Evolutionary conservation across 2,888 invertebrate species (phyloP), one percentile per base, ranked within the genome.

Genomic region (Caenorhabditis sp.): DNA sequence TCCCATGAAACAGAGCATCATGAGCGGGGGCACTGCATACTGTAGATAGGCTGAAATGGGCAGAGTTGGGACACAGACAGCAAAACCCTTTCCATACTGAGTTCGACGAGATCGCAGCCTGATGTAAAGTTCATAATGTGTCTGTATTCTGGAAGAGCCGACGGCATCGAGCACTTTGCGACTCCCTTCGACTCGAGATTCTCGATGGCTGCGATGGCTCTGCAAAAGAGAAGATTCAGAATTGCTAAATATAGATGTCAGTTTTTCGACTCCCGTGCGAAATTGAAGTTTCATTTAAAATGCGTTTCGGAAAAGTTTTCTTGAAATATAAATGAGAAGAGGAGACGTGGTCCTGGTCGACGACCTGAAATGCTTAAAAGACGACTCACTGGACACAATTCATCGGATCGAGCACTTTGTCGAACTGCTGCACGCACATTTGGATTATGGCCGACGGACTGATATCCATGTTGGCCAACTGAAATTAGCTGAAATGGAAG

Each of bases 1-100:
- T 27, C 87, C 87, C 15, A 84, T 58, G 20, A 86, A 74, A 62
- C 86, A 86, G 15, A 87, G 61, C 11, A 86, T 43, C 80, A 83
- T 84, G 27, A 87, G 73, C 0, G 84, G 62, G 8, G 87, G 87
- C 0, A 87, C 73, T 1, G 76, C 79, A 48, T 78, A 86, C 43
- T 78, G 80, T 15, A 82, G 76, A 8, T 81, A 75, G n/a, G 55
- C 82, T 83, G 71, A 39, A 77, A 53, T 6, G 41, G 17, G n/a
- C 15, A 2, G 20, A 15, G 17, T 9, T 37, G 41, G 8, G 11
- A 26, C 15, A n/a, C 4, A 26, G 4, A n/a, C 22, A 32, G n/a
- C n/a, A n/a, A n/a, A n/a, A n/a, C 35, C 17, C 5, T 8, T 1
- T 2, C 62, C 80, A 24, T 26, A 80, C 80, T 50, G 11, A 78